Conservation (phyloP, 1,140 invertebrate species). For the Zaprionus lachaisei region DNA sequence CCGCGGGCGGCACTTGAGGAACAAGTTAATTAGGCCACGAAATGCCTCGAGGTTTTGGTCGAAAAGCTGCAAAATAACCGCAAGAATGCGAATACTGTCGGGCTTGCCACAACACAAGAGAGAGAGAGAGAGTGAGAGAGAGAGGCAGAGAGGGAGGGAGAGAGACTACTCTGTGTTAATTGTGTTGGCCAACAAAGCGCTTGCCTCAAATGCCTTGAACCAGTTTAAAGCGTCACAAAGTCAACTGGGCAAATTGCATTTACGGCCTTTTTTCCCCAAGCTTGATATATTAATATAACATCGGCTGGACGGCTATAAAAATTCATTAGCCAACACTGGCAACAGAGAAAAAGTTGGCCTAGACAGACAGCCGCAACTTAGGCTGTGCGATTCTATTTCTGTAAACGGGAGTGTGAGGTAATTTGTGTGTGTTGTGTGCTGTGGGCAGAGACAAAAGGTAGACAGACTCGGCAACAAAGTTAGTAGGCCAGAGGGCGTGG, state of each 20-base stretch:
- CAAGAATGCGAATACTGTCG: not conserved
- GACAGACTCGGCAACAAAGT: slow-evolving; percentile 25
- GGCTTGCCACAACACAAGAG: not conserved
- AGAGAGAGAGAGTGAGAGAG: not conserved
- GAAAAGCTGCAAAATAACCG: slow-evolving; percentile 28
- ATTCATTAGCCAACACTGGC: slow-evolving; percentile 66
- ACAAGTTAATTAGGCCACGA: slow-evolving; percentile 27
- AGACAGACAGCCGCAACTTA: slow-evolving; percentile 56
- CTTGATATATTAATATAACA: slow-evolving; percentile 38
- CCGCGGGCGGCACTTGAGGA: not conserved
- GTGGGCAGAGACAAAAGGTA: slow-evolving; percentile 38
- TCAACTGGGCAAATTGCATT: slow-evolving; percentile 39
- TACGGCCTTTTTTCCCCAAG: not conserved
- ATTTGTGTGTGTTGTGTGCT: slow-evolving; percentile 23
- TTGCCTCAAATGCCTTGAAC: slow-evolving; percentile 13
- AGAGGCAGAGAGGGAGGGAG: not conserved
- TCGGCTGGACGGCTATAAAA: slow-evolving; percentile 60
- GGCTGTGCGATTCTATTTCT: not conserved
- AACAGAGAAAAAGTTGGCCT: slow-evolving; percentile 52
- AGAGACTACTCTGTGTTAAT: slow-evolving; percentile 49
- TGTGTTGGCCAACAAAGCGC: slow-evolving; percentile 51
- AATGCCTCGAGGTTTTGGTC: slow-evolving; percentile 15
- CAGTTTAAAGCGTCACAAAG: slow-evolving; percentile 61
- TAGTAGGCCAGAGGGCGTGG: slow-evolving; percentile 48
- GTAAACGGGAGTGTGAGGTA: slow-evolving; percentile 1